phyloP scores from a whole-genome alignment of 2,113 vertebrate genomes.

The Phaethon lepturus region DNA sequence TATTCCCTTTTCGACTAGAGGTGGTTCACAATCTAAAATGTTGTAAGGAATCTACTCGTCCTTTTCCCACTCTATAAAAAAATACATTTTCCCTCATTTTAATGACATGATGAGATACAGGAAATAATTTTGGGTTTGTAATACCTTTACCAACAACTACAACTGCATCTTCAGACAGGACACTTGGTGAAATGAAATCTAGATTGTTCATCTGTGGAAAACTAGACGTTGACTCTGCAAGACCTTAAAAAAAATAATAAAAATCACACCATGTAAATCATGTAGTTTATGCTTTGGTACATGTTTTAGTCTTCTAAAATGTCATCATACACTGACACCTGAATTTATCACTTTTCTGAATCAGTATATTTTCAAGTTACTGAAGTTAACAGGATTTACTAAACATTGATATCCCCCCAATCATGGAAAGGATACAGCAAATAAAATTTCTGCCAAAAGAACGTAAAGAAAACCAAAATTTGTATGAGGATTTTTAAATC shows the following conservation, averaged over 20 bases:
- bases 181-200: constrained; percentile 64
- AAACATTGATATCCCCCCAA: accelerated
- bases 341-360: neutral
- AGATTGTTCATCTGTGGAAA: constrained; percentile 59
- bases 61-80: neutral
- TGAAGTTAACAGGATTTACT: neutral
- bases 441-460: neutral
- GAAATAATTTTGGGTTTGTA: neutral
- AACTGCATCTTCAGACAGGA: constrained; percentile 79
- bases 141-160: constrained; percentile 87
- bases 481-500: neutral
- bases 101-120: neutral
- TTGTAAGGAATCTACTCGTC: neutral
- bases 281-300: accelerated
- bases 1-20: neutral
- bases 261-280: neutral
- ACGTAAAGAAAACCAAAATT: neutral
- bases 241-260: constrained; percentile 16
- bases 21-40: neutral
- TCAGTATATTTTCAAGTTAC: neutral
- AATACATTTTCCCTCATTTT: neutral
- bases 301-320: neutral
- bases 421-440: neutral
- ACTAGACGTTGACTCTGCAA: constrained; percentile 59
- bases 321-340: neutral